A percentile compares a stretch with the other conserved stretches of the same genome.
Conservation (phyloP, 2,113 vertebrate species). For the Rhinoptilus africanus region DNA sequence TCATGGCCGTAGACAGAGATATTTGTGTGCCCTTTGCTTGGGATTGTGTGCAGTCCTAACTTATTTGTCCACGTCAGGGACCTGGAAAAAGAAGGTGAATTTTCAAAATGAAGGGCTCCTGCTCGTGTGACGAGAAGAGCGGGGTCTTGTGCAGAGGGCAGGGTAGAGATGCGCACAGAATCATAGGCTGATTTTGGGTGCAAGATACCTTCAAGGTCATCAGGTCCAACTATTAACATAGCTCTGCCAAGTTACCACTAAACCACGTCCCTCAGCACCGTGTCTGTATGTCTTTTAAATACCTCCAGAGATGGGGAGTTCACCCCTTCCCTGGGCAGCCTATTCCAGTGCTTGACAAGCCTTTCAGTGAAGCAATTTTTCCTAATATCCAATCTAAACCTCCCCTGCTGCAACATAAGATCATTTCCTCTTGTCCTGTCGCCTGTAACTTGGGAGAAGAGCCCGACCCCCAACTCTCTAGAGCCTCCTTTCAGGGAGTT, state of each 20-base stretch:
- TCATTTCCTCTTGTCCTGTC: neutral
- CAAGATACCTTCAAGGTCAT: neutral
- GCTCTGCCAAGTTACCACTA: neutral
- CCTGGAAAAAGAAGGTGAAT: neutral
- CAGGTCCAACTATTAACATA: neutral
- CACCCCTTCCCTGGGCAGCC: neutral
- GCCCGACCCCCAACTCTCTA: neutral
- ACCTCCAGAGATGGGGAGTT: neutral
- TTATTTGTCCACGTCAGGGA: neutral
- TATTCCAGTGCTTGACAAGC: neutral
- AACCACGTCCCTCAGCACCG: neutral
- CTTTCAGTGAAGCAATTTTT: neutral
- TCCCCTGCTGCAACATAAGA: neutral
- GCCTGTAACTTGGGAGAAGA: neutral
- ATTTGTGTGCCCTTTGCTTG: neutral
- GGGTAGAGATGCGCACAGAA: fast-evolving
- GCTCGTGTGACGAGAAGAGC: neutral
- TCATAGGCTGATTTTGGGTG: neutral
- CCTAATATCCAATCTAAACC: neutral
- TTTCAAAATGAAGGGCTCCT: neutral
- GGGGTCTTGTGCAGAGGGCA: neutral
- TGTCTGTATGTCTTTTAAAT: neutral
- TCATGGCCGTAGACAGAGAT: neutral
- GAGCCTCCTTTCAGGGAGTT: neutral
- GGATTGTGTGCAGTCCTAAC: neutral